Conservation (phyloP, 2,113 vertebrate genomes). For the Trematocara unimaculatum region DNA sequence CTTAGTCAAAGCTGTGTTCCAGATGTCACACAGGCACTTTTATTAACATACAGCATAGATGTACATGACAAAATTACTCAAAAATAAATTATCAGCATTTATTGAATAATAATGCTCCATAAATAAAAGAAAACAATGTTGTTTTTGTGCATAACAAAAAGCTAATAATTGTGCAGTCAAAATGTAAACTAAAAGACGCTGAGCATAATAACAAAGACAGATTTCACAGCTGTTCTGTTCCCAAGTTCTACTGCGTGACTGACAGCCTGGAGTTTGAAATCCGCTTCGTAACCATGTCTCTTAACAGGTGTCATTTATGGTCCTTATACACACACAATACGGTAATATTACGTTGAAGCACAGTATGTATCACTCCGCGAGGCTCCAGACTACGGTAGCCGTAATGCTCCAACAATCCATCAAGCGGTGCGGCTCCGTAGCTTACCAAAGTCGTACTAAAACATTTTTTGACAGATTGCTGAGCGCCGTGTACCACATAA, state of each 20-base stretch:
- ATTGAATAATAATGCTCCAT: not conserved
- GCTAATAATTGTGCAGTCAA: not conserved
- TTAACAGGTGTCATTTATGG: rapidly evolving
- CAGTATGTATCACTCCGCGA: rapidly evolving
- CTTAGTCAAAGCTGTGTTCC: not conserved
- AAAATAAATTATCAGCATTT: not conserved
- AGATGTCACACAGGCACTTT: not conserved
- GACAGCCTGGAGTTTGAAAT: not conserved
- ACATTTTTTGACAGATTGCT: not conserved
- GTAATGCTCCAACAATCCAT: not conserved
- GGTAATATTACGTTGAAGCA: not conserved
- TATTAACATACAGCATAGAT: not conserved
- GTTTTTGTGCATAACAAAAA: not conserved
- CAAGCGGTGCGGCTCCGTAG: rapidly evolving
- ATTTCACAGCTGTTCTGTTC: too few species aligned
- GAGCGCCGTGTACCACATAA: not conserved
- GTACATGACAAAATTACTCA: not conserved
- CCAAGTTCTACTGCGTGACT: rapidly evolving
- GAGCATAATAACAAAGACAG: not conserved
- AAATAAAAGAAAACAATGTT: not conserved
- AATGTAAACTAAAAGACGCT: not conserved
- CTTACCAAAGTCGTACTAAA: not conserved
- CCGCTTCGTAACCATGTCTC: rapidly evolving
- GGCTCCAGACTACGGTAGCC: rapidly evolving
- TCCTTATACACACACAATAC: not conserved